Evolutionary conservation across 1,140 invertebrate species (phyloP), one percentile per base, ranked within the genome.

Genomic region (Drosophila aff.): DNA sequence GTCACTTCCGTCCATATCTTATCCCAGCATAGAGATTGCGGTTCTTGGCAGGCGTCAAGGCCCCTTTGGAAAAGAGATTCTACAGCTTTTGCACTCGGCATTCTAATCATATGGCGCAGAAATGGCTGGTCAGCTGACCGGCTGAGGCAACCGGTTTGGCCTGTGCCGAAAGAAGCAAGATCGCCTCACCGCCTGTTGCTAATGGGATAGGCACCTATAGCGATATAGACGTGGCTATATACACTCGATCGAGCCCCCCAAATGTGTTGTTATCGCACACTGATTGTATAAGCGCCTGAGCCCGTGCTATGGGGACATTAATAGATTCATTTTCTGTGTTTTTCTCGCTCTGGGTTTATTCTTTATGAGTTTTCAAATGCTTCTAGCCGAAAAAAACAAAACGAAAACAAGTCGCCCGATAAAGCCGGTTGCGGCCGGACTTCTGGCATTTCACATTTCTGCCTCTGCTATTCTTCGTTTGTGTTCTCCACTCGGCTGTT

Each of bases 51-150:
- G 46, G 47, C 44, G 40, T 31, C 62, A 47, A 31, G 52, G 59
- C 50, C 67, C 33, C 18, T 15, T n/a, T 55, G 52, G 49, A 59
- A 47, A 33, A 60, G 52, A 60, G 49, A 73, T 75, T 66, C 72
- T 76, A 47, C 57, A 63, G 58, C 36, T 38, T 76, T 76, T 66
- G 71, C 53, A 74, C 55, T 68, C 28, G 50, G 49, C 63, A 40
- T 72, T 76, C 61, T 85, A 74, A 87, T 89, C 84, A 89, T 89
- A 87, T 89, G 84, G 84, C 81, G 52, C 46, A 66, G 58, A 73
- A 63, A 23, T 57, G 2, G 36, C 69, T 65, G 66, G 84, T 87
- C 84, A 87, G 84, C 84, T 87, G 84, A 87, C 78, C 21, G 18
- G 41, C 38, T 53, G 53, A 41, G 60, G 40, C 59, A 87, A 89